phyloP scores from a whole-genome alignment of 30 jellyfish, hydroid and myxozoan species.

The Aurelia sp. region DNA sequence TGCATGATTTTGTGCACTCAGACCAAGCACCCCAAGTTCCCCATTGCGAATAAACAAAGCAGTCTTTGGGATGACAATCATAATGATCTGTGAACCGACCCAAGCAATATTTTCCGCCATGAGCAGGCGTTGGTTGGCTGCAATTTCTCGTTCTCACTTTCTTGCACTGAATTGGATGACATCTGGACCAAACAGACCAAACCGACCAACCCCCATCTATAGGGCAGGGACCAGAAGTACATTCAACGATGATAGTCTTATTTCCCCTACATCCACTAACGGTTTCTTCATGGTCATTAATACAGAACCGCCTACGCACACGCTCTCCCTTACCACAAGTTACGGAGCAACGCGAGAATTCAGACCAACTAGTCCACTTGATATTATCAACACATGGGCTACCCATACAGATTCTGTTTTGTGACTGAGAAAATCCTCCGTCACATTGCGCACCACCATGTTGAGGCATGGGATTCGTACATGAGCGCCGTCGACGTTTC shows the following conservation, averaged over 20 bases:
- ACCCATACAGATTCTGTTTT: constrained; percentile 68
- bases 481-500: constrained; percentile 84
- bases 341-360: constrained; percentile 78
- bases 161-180: constrained; percentile 81
- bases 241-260: constrained; percentile 33
- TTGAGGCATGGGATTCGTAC: constrained; percentile 86
- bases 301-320: constrained; percentile 76
- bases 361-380: constrained; percentile 91
- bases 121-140: constrained; percentile 58
- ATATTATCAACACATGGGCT: constrained; percentile 69
- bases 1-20: constrained; percentile 80
- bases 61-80: constrained; percentile 62
- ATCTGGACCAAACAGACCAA: constrained; percentile 92
- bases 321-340: constrained; percentile 73
- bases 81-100: constrained; percentile 60
- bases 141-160: constrained; percentile 77
- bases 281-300: constrained; percentile 66
- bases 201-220: constrained; percentile 86
- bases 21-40: constrained; percentile 93
- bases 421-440: constrained; percentile 79
- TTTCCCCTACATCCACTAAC: constrained; percentile 78
- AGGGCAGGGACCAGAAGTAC: constrained; percentile 67
- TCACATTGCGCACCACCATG: constrained; percentile 81
- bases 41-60: constrained; percentile 85
- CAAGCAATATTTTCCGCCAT: constrained; percentile 78